These are phyloP conservation scores for Littorina saxatilis DNA, from an alignment of 1,140 invertebrate species.

Conservation along the genomic window DNA sequence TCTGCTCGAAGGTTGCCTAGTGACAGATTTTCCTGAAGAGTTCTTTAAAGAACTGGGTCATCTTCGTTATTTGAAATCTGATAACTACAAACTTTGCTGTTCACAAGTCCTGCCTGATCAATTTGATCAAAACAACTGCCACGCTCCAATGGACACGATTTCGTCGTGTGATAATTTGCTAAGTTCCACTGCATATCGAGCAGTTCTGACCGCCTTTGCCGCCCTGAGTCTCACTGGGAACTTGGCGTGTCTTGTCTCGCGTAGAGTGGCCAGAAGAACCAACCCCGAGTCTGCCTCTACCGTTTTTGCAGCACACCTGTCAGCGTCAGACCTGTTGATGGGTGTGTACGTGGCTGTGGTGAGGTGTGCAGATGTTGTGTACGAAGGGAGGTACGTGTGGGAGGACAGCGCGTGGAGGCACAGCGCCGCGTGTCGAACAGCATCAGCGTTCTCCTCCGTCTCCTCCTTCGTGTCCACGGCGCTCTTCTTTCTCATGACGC, in stretches of 20 bases:
- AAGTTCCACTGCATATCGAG: not conserved
- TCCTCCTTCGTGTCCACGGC: too few relatives aligned
- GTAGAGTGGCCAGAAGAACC: not conserved
- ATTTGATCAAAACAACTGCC: too few relatives aligned
- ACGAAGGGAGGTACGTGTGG: not conserved
- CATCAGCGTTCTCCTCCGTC: too few relatives aligned
- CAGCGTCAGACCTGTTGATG: not conserved
- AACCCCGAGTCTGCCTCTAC: not conserved
- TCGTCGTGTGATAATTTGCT: not conserved
- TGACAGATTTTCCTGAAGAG: too few relatives aligned
- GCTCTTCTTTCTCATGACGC: too few relatives aligned
- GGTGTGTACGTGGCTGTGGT: not conserved
- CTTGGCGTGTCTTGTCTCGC: not conserved
- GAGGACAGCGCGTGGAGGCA: not conserved
- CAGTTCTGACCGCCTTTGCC: not conserved
- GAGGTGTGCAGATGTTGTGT: not conserved
- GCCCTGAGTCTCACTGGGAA: not conserved
- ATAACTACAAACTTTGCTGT: not conserved
- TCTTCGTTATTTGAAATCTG: too few relatives aligned
- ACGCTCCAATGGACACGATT: not conserved
- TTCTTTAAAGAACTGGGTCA: too few relatives aligned
- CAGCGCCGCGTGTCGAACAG: not conserved
- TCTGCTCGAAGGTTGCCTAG: not conserved
- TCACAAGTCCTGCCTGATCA: not conserved
- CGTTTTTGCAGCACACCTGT: not conserved